A percentile compares a stretch with the other conserved stretches of the same genome.
These are phyloP conservation scores for Metacarcinus magister DNA, from an alignment of 2,888 invertebrate species.

Conservation along the genomic window DNA sequence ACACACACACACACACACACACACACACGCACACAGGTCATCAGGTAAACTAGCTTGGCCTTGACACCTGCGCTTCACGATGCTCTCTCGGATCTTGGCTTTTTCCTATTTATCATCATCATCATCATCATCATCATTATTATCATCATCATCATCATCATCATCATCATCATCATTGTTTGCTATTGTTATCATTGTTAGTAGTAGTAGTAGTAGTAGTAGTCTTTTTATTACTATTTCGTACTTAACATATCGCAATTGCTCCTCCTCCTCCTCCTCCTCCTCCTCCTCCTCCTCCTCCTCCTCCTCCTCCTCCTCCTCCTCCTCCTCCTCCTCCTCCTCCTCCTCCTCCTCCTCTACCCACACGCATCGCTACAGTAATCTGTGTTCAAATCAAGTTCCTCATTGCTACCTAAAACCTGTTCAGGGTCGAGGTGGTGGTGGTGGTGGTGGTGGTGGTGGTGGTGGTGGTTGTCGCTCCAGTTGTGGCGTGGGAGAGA, in stretches of 20 bases:
- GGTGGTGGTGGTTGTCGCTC: neutral
- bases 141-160: constrained; percentile 45
- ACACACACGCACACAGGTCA: neutral
- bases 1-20: constrained; percentile 26
- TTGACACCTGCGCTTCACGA: neutral
- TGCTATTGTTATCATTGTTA: too few relatives aligned
- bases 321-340: too few relatives aligned
- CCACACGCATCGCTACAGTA: too few relatives aligned
- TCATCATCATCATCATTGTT: neutral
- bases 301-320: too few relatives aligned
- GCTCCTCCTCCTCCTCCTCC: too few relatives aligned
- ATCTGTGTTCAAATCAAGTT: neutral
- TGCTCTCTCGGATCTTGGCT: neutral
- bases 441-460: neutral
- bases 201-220: too few relatives aligned
- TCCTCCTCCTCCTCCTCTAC: too few relatives aligned
- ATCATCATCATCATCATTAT: neutral
- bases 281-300: too few relatives aligned
- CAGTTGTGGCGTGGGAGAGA: neutral
- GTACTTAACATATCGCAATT: too few relatives aligned
- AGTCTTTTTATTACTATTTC: too few relatives aligned
- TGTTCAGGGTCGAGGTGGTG: neutral
- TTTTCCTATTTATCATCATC: neutral
- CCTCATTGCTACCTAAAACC: too few relatives aligned
- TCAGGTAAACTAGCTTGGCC: neutral